Conservation (phyloP, 2,888 invertebrate genomes). For the Drosophila ustulata region DNA sequence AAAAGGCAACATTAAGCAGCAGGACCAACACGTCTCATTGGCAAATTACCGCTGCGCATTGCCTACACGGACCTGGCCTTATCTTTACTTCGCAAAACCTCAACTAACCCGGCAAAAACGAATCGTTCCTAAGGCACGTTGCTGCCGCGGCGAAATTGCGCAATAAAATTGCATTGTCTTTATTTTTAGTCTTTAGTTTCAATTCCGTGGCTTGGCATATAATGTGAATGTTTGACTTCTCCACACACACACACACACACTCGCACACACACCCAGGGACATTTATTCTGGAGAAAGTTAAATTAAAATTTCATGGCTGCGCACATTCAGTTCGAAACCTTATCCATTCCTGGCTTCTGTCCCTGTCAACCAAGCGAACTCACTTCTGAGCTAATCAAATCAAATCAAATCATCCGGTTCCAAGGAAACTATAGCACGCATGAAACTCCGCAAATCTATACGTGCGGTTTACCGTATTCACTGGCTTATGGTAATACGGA, state of each 20-base stretch:
- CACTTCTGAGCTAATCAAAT: conserved; percentile 59
- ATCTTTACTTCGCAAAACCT: conserved; percentile 12
- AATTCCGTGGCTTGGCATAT: conserved; percentile 48
- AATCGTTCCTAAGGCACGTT: conserved; percentile 47
- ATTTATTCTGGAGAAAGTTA: conserved; percentile 49
- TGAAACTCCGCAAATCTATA: conserved; percentile 33
- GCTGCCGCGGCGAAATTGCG: conserved; percentile 61
- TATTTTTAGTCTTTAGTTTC: conserved; percentile 76
- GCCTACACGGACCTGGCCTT: conserved; percentile 37
- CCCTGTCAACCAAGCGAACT: background rate
- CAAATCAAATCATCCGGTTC: conserved; percentile 29
- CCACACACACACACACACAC: conserved; percentile 16
- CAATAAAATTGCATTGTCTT: conserved; percentile 76
- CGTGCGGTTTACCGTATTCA: conserved; percentile 27
- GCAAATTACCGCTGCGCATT: conserved; percentile 51
- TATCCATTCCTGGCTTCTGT: background rate
- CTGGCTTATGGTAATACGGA: conserved; percentile 7
- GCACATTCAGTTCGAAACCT: conserved; percentile 22
- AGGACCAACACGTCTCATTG: conserved; percentile 40
- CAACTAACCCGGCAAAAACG: conserved; percentile 9
- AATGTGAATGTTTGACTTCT: conserved; percentile 60
- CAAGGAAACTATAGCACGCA: conserved; percentile 8
- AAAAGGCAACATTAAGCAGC: conserved; percentile 62
- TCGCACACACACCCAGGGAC: conserved; percentile 7
- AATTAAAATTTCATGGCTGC: conserved; percentile 71